Percentiles rank a stretch among this genome's conserved stretches.
Evolutionary conservation across 1,140 invertebrate genomes (phyloP).

Genomic region (Hesperophylax magnus): DNA sequence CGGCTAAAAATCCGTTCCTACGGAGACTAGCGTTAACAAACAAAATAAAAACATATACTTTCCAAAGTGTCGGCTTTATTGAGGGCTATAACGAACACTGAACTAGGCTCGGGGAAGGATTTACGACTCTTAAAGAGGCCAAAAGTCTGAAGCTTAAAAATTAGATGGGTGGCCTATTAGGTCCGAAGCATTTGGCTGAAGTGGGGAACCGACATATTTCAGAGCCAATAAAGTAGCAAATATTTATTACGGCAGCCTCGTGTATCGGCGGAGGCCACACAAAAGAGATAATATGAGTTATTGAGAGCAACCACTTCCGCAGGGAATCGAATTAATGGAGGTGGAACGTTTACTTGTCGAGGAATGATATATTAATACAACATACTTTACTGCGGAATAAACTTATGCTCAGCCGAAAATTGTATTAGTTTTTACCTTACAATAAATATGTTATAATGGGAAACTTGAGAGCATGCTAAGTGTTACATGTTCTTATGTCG

Average conservation of each 20-base stretch:
- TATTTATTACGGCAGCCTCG: conserved; percentile 19
- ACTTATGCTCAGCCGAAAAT: too few species aligned
- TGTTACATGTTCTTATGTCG: too few species aligned
- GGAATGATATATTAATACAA: not conserved
- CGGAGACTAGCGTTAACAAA: conserved; percentile 11
- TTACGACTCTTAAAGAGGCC: conserved; percentile 25
- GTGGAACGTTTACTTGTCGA: not conserved
- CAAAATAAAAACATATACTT: conserved; percentile 32
- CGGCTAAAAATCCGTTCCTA: conserved; percentile 8
- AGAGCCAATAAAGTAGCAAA: conserved; percentile 30
- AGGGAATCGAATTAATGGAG: conserved; percentile 19
- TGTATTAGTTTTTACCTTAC: too few species aligned
- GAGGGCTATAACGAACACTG: conserved; percentile 14
- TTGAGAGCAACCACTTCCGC: not conserved
- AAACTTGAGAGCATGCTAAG: too few species aligned
- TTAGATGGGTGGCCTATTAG: conserved; percentile 17
- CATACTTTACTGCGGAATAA: not conserved
- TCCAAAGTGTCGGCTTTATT: conserved; percentile 26
- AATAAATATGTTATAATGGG: too few species aligned
- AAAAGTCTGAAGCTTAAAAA: conserved; percentile 22
- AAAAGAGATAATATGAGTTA: conserved; percentile 14
- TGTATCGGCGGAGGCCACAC: not conserved
- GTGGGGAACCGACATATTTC: conserved; percentile 31
- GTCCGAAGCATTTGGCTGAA: not conserved
- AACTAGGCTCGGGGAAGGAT: conserved; percentile 4